Evolutionary conservation across 1,140 invertebrate genomes (phyloP).

Genomic region (Helicoverpa armigera): DNA sequence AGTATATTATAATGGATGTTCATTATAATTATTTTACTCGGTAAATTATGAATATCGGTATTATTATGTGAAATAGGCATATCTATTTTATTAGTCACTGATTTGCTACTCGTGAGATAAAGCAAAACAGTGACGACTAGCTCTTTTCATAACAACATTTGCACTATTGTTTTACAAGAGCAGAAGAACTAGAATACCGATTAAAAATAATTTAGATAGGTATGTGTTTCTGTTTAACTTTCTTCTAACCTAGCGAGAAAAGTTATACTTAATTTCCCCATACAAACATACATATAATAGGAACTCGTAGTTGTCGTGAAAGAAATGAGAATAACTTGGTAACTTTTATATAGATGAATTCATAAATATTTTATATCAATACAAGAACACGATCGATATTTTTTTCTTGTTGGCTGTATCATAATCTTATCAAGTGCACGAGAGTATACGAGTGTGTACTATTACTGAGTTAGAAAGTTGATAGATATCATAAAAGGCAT

Average conservation of each 20-base stretch:
- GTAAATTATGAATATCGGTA: not conserved
- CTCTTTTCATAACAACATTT: no score
- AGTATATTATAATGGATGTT: not conserved
- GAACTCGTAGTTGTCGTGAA: not conserved
- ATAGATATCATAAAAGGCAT: constrained; percentile 44
- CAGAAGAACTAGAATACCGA: no score
- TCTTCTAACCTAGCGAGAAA: not conserved
- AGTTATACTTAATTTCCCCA: no score
- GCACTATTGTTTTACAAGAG: no score
- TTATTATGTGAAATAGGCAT: no score
- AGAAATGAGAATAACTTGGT: not conserved
- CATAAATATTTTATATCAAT: constrained; percentile 29
- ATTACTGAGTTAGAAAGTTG: constrained; percentile 42
- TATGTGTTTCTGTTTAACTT: no score
- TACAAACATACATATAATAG: not conserved
- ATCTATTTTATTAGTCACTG: no score
- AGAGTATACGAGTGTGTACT: constrained; percentile 16
- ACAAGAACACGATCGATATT: constrained; percentile 6
- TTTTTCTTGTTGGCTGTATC: constrained; percentile 12
- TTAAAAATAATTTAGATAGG: no score
- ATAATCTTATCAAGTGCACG: constrained; percentile 16
- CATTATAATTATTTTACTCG: not conserved
- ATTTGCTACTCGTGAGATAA: no score
- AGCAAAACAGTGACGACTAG: no score
- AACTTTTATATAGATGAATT: not conserved